Percentiles rank a stretch among this genome's conserved stretches.
phyloP scores from a whole-genome alignment of 2,113 vertebrate species.

The Chloropsis cyanopogon region DNA sequence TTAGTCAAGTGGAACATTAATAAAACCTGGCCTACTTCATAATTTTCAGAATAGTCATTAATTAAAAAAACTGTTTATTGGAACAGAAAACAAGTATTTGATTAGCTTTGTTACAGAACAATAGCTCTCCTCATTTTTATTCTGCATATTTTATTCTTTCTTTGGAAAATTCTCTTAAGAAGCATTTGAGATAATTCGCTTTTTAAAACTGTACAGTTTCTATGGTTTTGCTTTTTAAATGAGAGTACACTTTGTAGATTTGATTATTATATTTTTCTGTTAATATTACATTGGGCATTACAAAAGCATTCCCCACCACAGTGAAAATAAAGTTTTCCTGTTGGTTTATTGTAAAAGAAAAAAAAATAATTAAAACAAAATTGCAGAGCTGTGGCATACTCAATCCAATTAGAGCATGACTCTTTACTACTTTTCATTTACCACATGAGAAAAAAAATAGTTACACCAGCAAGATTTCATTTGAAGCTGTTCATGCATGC shows the following conservation, averaged over 20 bases:
- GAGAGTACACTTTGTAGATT: not conserved
- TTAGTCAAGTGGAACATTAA: slow-evolving; percentile 70
- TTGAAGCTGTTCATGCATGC: slow-evolving; percentile 65
- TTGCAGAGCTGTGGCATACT: slow-evolving; percentile 26
- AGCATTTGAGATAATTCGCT: slow-evolving; percentile 23
- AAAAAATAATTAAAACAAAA: slow-evolving; percentile 37
- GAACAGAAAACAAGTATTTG: slow-evolving; percentile 68
- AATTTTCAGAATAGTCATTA: slow-evolving; percentile 63
- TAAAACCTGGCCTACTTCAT: slow-evolving; percentile 53
- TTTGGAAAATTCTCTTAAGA: slow-evolving; percentile 44
- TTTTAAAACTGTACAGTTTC: slow-evolving; percentile 47
- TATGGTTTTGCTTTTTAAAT: slow-evolving; percentile 44
- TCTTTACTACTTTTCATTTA: slow-evolving; percentile 55
- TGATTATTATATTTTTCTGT: slow-evolving; percentile 20
- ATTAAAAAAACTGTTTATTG: slow-evolving; percentile 63
- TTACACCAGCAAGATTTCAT: slow-evolving; percentile 65
- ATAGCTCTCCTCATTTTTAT: slow-evolving; percentile 52
- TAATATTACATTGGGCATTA: slow-evolving; percentile 33
- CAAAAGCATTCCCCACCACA: slow-evolving; percentile 8
- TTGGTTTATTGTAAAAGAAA: slow-evolving; percentile 23
- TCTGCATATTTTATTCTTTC: slow-evolving; percentile 40
- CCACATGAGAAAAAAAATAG: slow-evolving; percentile 29
- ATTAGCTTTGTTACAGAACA: slow-evolving; percentile 70
- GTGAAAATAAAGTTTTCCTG: slow-evolving; percentile 25
- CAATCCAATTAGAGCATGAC: slow-evolving; percentile 44